Base-by-base conservation (phyloP, 92 coral and sea anemone species). In the Phymanthus crucifer region DNA sequence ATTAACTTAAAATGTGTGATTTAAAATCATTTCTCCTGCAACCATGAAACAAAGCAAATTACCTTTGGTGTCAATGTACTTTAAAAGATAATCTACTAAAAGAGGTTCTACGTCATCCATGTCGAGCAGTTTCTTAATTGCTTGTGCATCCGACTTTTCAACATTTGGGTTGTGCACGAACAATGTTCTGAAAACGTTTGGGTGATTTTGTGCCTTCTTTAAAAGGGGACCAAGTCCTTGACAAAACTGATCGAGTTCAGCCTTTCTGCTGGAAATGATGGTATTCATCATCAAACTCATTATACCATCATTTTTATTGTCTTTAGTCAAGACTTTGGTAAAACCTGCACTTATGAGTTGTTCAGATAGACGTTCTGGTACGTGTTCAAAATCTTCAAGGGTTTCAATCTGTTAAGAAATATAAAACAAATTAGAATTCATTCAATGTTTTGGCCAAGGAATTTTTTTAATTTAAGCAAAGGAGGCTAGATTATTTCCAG, bases 161-260 rank as follows among this genome's bases (percentile, higher is more conserved):
- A 10, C 19, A 23, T 52, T 23, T 10, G 11, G 11, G 19, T 23
- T 10, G 61, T 52, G 19, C 11, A 52, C 61, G 19, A 52, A 18
- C 19, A 52, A 52, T 10, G 61, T 18, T 16, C 19, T 52, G 61
- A 52, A 52, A 52, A 52, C n/a, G 19, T 52, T 2, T 10, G 61
- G 61, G 19, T 10, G 19, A 18, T 52, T 52, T 23, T 52, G 11
- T 3, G 61, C 61, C 61, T 52, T 23, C 19, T 52, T 18, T 18
- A 73, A 13, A 35, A 74, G 56, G 38, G 80, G 34, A 11, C 86
- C 86, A 56, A 82, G 65, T 4, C 85, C 79, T 47, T 40, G 35
- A 26, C 32, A 36, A 50, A 81, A 72, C 66, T 81, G 85, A 56
- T 81, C 85, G 32, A 82, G n/a, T 43, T 73, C 80, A 40, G 80